phyloP scores from a whole-genome alignment of 1,140 invertebrate species.

The Lepidurus apus region DNA sequence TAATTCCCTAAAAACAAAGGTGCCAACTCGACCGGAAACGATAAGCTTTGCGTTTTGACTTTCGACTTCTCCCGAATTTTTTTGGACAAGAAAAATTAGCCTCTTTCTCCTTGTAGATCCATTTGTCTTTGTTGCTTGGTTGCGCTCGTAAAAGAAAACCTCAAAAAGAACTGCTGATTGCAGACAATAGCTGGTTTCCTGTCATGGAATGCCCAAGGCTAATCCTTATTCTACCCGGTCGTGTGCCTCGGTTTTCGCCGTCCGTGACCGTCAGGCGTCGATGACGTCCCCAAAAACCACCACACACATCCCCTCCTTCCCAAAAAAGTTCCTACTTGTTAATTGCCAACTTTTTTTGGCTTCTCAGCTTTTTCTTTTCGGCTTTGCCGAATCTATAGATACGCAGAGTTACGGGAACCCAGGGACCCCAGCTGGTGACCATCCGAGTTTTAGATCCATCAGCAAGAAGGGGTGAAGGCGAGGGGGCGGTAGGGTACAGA shows the following conservation, averaged over 20 bases:
- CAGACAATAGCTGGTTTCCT: slow-evolving; percentile 6
- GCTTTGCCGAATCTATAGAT: too few relatives aligned
- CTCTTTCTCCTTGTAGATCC: background rate
- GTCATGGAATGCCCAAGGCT: slow-evolving; percentile 6
- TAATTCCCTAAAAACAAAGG: background rate
- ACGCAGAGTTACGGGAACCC: too few relatives aligned
- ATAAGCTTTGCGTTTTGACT: background rate
- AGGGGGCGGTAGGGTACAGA: background rate
- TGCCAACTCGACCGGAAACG: background rate
- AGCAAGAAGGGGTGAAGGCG: background rate
- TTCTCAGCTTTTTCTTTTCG: background rate
- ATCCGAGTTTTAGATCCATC: too few relatives aligned
- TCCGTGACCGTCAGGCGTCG: slow-evolving; percentile 20
- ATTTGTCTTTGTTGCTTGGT: background rate
- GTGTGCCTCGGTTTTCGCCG: background rate
- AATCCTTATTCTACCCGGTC: background rate
- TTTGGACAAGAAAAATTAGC: background rate
- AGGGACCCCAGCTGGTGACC: too few relatives aligned
- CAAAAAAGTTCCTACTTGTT: background rate
- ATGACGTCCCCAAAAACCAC: background rate
- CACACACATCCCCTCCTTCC: background rate
- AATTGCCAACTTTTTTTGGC: background rate
- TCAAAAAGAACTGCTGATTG: slow-evolving; percentile 9
- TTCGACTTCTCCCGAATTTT: background rate
- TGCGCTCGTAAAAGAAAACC: slow-evolving; percentile 6